A percentile compares a stretch with the other conserved stretches of the same genome.
Evolutionary conservation across 2,888 invertebrate genomes (phyloP).

Genomic region (Cloeon dipterum): DNA sequence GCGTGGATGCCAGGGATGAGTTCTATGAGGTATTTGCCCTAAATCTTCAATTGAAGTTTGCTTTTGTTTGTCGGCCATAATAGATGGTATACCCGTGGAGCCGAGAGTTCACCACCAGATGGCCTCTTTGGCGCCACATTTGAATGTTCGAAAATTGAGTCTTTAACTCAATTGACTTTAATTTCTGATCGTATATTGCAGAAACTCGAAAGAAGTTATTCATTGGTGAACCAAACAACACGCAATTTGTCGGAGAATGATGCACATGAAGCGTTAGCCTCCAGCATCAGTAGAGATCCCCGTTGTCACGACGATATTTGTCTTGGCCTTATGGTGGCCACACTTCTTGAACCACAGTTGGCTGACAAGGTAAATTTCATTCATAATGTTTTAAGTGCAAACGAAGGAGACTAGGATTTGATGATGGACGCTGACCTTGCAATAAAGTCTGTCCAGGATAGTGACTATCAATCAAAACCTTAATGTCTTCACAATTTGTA

Average conservation of each 20-base stretch:
- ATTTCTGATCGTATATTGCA: too few relatives aligned
- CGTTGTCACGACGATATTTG: conserved; percentile 80
- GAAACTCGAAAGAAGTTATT: too few relatives aligned
- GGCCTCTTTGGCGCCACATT: conserved; percentile 2
- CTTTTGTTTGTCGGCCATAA: conserved; percentile 10
- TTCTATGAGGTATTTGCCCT: conserved; percentile 14
- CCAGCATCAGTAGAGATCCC: conserved; percentile 65
- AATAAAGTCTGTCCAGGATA: too few relatives aligned
- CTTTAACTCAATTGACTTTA: too few relatives aligned
- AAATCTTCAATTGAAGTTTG: conserved; percentile 8
- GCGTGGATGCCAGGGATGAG: conserved; percentile 21
- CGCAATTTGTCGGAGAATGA: conserved; percentile 89
- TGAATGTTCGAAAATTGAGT: not conserved
- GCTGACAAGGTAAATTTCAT: conserved; percentile 34
- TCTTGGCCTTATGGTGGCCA: conserved; percentile 67
- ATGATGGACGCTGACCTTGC: too few relatives aligned
- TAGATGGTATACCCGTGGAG: conserved; percentile 16
- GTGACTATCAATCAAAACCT: not conserved
- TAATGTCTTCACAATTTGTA: not conserved
- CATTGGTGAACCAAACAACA: too few relatives aligned
- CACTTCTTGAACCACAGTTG: conserved; percentile 63
- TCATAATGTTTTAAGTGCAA: too few relatives aligned
- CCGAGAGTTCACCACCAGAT: conserved; percentile 24
- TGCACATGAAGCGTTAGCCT: conserved; percentile 76
- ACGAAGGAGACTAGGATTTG: too few relatives aligned